Conservation (phyloP, 2,888 invertebrate genomes). For the Orthosia gothica region DNA sequence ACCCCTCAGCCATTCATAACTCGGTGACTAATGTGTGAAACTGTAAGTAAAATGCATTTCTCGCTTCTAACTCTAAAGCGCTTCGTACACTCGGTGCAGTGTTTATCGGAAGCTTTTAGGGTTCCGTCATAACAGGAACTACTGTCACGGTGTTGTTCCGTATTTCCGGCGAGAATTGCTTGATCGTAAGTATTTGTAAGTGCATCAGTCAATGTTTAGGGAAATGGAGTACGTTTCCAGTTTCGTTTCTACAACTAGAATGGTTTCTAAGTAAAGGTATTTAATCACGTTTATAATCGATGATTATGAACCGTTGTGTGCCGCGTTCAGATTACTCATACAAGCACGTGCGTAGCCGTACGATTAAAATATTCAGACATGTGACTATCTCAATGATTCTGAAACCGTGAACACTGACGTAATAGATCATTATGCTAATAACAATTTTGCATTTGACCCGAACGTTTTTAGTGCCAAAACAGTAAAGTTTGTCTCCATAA, state of each 20-base stretch:
- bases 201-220: conserved; percentile 26
- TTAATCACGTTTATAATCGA: conserved; percentile 27
- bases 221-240: conserved; percentile 2
- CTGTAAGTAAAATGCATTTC: conserved; percentile 69
- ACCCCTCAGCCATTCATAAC: conserved; percentile 85
- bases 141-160: conserved; percentile 45
- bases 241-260: conserved; percentile 5
- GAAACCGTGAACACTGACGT: conserved; percentile 12
- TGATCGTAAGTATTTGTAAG: conserved; percentile 43
- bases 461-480: neutral
- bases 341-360: conserved; percentile 33
- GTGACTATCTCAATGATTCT: conserved; percentile 16
- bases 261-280: conserved; percentile 9
- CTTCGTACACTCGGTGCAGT: conserved; percentile 25
- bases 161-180: conserved; percentile 42
- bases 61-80: conserved; percentile 56
- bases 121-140: conserved; percentile 52
- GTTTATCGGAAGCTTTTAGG: conserved; percentile 59
- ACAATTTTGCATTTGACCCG: neutral
- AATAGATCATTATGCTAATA: conserved; percentile 1
- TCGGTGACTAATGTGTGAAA: conserved; percentile 88
- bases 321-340: conserved; percentile 31
- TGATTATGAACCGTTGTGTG: conserved; percentile 33
- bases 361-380: conserved; percentile 36
- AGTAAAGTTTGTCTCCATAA: neutral